phyloP scores from a whole-genome alignment of 2,888 invertebrate species.

The Drosophila anomelani region DNA sequence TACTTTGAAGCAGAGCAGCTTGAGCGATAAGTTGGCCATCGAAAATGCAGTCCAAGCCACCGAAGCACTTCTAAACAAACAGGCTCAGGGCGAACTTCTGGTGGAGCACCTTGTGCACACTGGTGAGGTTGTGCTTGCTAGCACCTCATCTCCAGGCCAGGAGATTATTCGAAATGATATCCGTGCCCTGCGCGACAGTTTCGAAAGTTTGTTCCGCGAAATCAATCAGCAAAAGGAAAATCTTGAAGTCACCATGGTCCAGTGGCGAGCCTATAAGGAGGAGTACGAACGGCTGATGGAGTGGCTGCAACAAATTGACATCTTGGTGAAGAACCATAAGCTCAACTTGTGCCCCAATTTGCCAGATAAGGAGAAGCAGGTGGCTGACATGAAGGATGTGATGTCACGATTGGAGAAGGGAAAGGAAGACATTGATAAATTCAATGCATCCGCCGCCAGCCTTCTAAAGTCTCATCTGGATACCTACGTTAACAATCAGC shows the following conservation, averaged over 20 bases:
- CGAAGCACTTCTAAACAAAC: slow-evolving; percentile 93
- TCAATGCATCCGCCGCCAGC: slow-evolving; percentile 91
- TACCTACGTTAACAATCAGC: slow-evolving; percentile 93
- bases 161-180: slow-evolving; percentile 93
- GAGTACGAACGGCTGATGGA: slow-evolving; percentile 96
- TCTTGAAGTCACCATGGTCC: slow-evolving; percentile 91
- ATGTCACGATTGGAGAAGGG: slow-evolving; percentile 91
- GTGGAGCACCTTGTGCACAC: slow-evolving; percentile 94
- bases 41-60: slow-evolving; percentile 95
- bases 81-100: slow-evolving; percentile 94
- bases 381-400: slow-evolving; percentile 91
- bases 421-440: slow-evolving; percentile 92
- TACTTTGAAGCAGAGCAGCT: slow-evolving; percentile 92
- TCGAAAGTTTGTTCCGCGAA: slow-evolving; percentile 93
- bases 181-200: slow-evolving; percentile 92
- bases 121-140: slow-evolving; percentile 93
- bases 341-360: slow-evolving; percentile 91
- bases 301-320: slow-evolving; percentile 96
- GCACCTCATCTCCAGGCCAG: slow-evolving; percentile 92
- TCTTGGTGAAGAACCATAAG: slow-evolving; percentile 95
- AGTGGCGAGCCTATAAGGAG: slow-evolving; percentile 96
- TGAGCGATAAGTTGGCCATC: slow-evolving; percentile 94
- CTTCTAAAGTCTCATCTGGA: slow-evolving; percentile 93
- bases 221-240: slow-evolving; percentile 93
- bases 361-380: slow-evolving; percentile 93